These are phyloP conservation scores for Caenorhabditis becei DNA, from an alignment of 2,888 invertebrate species.

Conservation along the genomic window DNA sequence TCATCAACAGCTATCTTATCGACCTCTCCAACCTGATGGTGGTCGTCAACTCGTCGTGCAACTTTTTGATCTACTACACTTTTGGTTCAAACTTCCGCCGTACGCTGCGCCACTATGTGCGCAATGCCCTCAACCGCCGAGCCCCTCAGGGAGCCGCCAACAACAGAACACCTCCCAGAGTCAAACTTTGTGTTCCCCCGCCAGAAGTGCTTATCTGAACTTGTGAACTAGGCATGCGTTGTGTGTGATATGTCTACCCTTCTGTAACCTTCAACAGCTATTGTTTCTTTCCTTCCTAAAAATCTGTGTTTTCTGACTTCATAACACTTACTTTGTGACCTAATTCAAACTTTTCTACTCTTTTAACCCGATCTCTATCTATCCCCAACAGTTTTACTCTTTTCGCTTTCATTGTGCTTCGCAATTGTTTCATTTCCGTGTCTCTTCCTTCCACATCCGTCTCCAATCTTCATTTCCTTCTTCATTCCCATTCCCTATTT, in stretches of 20 bases:
- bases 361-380: background rate
- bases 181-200: constrained; percentile 54
- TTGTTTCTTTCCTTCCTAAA: background rate
- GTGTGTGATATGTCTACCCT: too few species aligned
- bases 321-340: background rate
- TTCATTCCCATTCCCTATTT: background rate
- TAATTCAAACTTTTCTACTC: constrained; percentile 1
- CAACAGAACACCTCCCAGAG: constrained; percentile 43
- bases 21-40: constrained; percentile 80
- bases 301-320: background rate
- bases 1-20: constrained; percentile 78
- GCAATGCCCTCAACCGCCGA: constrained; percentile 32
- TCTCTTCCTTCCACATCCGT: background rate
- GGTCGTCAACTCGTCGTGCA: constrained; percentile 78
- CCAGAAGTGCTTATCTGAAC: constrained; percentile 54
- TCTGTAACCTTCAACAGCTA: too few species aligned
- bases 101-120: constrained; percentile 69
- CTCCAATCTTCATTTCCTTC: constrained; percentile 3
- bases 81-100: constrained; percentile 77
- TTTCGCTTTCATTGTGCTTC: background rate
- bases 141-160: constrained; percentile 17
- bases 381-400: too few species aligned
- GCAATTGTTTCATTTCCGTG: background rate
- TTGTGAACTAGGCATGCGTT: background rate
- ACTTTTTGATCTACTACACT: constrained; percentile 80